phyloP scores from a whole-genome alignment of 2,888 invertebrate genomes.

The Thecophora atra region DNA sequence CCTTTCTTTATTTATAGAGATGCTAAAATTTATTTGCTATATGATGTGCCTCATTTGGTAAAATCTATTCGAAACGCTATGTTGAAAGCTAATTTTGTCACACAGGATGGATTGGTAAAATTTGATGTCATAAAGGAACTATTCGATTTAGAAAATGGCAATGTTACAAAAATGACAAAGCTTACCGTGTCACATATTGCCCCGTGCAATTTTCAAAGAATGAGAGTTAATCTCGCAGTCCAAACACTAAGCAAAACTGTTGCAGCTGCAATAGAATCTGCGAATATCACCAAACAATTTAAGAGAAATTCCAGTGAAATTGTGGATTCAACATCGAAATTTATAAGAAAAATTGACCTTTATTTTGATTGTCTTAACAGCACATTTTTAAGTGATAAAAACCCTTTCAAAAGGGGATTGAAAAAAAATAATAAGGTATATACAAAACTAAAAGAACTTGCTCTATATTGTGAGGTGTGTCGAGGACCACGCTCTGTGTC shows the following conservation, averaged over 20 bases:
- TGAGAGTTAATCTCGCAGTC: background rate
- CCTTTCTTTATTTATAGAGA: background rate
- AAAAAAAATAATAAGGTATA: too few relatives aligned
- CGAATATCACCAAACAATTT: background rate
- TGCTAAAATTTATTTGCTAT: constrained; percentile 30
- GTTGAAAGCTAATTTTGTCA: constrained; percentile 19
- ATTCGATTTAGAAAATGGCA: background rate
- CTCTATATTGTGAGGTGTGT: too few relatives aligned
- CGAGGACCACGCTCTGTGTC: too few relatives aligned
- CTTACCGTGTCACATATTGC: background rate
- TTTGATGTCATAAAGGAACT: constrained; percentile 26
- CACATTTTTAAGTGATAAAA: constrained; percentile 26
- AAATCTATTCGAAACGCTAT: constrained; percentile 28
- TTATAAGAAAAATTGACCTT: too few relatives aligned
- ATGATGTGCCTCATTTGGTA: constrained; percentile 30
- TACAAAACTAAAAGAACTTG: too few relatives aligned
- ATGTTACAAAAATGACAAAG: constrained; percentile 5
- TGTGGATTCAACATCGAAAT: too few relatives aligned
- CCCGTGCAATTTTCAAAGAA: background rate
- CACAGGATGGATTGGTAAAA: constrained; percentile 10
- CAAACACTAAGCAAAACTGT: background rate
- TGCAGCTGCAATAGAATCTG: background rate
- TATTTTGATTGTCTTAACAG: too few relatives aligned
- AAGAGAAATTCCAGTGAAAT: background rate
- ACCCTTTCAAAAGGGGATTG: constrained; percentile 20